Evolutionary conservation across 2,888 invertebrate species (phyloP).

Genomic region (Synergus gifuensis): DNA sequence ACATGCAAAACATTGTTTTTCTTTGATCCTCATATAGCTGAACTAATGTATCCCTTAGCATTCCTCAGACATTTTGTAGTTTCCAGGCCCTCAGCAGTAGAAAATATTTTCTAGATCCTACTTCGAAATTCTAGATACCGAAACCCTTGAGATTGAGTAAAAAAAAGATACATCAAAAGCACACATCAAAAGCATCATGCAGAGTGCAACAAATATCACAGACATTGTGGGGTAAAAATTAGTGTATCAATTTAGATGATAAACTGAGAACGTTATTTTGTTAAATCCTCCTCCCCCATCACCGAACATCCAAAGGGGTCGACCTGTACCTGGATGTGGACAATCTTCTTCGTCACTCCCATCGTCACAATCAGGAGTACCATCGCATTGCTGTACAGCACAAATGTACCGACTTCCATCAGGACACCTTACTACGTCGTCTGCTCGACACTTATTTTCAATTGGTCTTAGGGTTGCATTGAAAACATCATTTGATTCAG

Average conservation of each 20-base stretch:
- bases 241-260: conserved; percentile 42
- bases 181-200: conserved; percentile 42
- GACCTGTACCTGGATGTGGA: conserved; percentile 44
- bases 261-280: conserved; percentile 2
- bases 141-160: conserved; percentile 34
- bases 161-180: conserved; percentile 36
- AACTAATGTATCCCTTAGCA: neutral
- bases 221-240: neutral
- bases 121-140: neutral
- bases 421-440: conserved; percentile 79
- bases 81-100: neutral
- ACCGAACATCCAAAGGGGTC: conserved; percentile 16
- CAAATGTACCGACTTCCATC: conserved; percentile 81
- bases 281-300: conserved; percentile 8
- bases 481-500: conserved; percentile 16
- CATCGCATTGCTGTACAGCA: conserved; percentile 82
- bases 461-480: conserved; percentile 42
- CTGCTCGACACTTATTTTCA: conserved; percentile 78
- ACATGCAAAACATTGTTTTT: neutral
- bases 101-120: neutral
- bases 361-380: conserved; percentile 82
- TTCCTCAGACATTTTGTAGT: neutral
- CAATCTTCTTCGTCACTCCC: conserved; percentile 85
- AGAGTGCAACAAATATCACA: conserved; percentile 26
- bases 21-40: neutral